phyloP scores from a whole-genome alignment of 2,113 vertebrate species.

The Callipepla californica region DNA sequence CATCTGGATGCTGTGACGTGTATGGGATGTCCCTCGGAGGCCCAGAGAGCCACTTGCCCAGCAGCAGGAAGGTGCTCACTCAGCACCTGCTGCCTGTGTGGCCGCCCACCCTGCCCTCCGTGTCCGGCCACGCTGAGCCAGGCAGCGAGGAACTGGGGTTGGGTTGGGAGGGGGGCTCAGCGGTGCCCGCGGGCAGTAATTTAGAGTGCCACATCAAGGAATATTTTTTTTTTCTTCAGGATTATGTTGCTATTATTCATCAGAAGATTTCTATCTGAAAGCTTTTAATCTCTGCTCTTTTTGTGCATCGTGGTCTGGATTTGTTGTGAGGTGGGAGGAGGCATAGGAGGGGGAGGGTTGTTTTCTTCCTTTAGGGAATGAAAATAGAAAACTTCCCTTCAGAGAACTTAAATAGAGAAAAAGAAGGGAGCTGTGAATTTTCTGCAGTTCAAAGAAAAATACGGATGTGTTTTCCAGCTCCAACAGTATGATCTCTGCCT shows the following conservation, averaged over 20 bases:
- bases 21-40: background rate
- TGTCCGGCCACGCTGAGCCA: background rate
- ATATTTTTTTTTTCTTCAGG: background rate
- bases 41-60: conserved; percentile 37
- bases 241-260: background rate
- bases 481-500: background rate
- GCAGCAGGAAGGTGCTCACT: conserved; percentile 67
- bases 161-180: background rate
- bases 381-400: background rate
- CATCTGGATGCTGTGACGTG: background rate
- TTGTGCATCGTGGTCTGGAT: background rate
- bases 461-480: background rate
- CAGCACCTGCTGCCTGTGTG: background rate
- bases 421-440: conserved; percentile 28
- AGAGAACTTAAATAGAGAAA: background rate
- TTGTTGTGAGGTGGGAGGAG: background rate
- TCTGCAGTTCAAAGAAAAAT: background rate
- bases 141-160: background rate
- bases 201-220: background rate
- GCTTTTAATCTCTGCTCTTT: background rate
- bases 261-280: background rate
- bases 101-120: background rate
- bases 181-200: background rate
- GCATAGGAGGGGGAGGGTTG: background rate
- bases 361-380: background rate